A percentile compares a stretch with the other conserved stretches of the same genome.
phyloP scores from a whole-genome alignment of 1,140 invertebrate genomes.

The Sycobia sp. region DNA sequence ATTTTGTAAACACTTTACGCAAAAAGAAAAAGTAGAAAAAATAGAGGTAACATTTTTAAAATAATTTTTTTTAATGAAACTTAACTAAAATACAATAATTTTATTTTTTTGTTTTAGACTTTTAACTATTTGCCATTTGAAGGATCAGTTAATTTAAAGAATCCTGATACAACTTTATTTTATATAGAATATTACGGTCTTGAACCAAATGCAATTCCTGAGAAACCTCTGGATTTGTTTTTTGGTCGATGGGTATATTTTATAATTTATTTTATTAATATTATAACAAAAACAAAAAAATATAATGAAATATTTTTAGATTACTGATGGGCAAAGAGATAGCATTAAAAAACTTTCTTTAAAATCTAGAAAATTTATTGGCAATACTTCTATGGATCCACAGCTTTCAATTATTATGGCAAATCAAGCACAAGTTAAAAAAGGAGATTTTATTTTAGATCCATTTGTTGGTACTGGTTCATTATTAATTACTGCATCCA shows the following conservation, averaged over 20 bases:
- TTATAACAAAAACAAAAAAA: conserved; percentile 7
- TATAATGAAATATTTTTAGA: conserved; percentile 57
- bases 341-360: conserved; percentile 80
- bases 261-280: conserved; percentile 17
- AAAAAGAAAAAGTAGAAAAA: conserved; percentile 79
- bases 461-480: conserved; percentile 96
- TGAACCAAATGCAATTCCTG: conserved; percentile 74
- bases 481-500: conserved; percentile 86
- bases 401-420: conserved; percentile 91
- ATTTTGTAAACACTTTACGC: conserved; percentile 82
- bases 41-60: conserved; percentile 72
- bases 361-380: conserved; percentile 92
- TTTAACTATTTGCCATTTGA: conserved; percentile 81
- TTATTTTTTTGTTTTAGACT: conserved; percentile 62
- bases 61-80: conserved; percentile 29
- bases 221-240: conserved; percentile 75
- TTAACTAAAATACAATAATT: conserved; percentile 35
- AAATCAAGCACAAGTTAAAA: conserved; percentile 82
- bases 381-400: conserved; percentile 97
- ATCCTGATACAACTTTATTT: conserved; percentile 79
- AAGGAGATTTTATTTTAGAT: conserved; percentile 82
- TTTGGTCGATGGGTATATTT: conserved; percentile 83
- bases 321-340: conserved; percentile 81
- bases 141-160: conserved; percentile 80
- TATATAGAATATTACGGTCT: conserved; percentile 89